These are phyloP conservation scores for Nymphalis polychloros DNA, from an alignment of 2,888 invertebrate species.

Conservation along the genomic window DNA sequence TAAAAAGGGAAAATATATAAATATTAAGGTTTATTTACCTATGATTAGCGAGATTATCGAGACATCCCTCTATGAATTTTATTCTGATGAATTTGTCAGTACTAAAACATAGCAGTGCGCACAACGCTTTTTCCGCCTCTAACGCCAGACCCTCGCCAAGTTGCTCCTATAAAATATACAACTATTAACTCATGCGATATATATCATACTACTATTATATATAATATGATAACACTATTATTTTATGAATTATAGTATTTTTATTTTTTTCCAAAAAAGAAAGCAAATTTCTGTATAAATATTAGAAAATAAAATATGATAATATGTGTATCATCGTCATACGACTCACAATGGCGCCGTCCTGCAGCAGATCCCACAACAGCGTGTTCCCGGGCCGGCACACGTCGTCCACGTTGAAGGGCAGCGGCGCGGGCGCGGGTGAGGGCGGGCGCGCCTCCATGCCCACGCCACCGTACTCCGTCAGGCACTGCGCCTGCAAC, in stretches of 20 bases:
- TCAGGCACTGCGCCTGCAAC: conserved; percentile 41
- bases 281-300: not conserved
- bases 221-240: too few species aligned
- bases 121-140: conserved; percentile 96
- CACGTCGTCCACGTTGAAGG: conserved; percentile 86
- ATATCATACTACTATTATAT: too few species aligned
- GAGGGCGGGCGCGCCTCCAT: conserved; percentile 42
- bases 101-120: conserved; percentile 93
- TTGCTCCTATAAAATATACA: conserved; percentile 82
- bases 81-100: conserved; percentile 94
- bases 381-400: conserved; percentile 95
- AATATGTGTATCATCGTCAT: conserved; percentile 37
- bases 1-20: not conserved
- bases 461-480: conserved; percentile 46
- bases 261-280: not conserved
- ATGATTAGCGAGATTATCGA: conserved; percentile 93
- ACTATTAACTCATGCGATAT: conserved; percentile 10
- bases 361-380: conserved; percentile 96
- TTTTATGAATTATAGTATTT: not conserved
- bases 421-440: conserved; percentile 50
- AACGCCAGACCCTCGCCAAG: conserved; percentile 94
- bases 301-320: not conserved
- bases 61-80: conserved; percentile 97
- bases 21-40: conserved; percentile 65
- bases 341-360: conserved; percentile 90